Evolutionary conservation across 2,797 vertebrate genomes (phyloP).

Genomic region (Helarctos malayanus): DNA sequence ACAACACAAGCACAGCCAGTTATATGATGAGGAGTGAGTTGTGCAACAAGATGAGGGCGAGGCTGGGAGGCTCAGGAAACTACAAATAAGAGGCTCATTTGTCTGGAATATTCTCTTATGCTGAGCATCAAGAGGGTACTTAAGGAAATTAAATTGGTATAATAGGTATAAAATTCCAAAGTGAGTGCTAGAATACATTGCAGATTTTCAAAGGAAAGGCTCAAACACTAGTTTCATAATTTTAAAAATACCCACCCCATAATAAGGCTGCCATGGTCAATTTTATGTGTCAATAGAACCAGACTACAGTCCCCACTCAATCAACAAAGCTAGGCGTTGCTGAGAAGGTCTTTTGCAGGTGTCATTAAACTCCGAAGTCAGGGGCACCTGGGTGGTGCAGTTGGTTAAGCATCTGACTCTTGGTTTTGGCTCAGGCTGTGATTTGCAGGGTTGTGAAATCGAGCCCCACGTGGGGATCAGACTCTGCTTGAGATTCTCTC

Average conservation of each 20-base stretch:
- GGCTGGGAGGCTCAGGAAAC: neutral
- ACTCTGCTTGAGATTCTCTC: neutral
- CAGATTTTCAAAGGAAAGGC: conserved; percentile 21
- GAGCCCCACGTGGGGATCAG: neutral
- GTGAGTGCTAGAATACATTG: neutral
- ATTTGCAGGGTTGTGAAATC: neutral
- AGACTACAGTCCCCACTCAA: neutral
- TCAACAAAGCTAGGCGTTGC: neutral
- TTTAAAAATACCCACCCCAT: neutral
- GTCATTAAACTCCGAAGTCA: neutral
- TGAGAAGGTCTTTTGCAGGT: neutral
- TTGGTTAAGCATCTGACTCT: neutral
- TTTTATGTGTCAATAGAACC: neutral
- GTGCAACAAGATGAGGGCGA: neutral
- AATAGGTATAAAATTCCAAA: neutral
- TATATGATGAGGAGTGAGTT: neutral
- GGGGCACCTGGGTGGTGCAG: neutral
- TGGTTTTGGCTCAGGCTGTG: neutral
- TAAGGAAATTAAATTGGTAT: neutral
- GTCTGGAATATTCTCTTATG: neutral
- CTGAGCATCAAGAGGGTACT: neutral
- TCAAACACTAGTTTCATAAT: neutral
- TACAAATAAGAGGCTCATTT: neutral
- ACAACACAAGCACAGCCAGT: neutral
- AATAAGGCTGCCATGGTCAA: neutral